phyloP scores from a whole-genome alignment of 2,797 vertebrate species.

The Kryptopterus vitreolus region DNA sequence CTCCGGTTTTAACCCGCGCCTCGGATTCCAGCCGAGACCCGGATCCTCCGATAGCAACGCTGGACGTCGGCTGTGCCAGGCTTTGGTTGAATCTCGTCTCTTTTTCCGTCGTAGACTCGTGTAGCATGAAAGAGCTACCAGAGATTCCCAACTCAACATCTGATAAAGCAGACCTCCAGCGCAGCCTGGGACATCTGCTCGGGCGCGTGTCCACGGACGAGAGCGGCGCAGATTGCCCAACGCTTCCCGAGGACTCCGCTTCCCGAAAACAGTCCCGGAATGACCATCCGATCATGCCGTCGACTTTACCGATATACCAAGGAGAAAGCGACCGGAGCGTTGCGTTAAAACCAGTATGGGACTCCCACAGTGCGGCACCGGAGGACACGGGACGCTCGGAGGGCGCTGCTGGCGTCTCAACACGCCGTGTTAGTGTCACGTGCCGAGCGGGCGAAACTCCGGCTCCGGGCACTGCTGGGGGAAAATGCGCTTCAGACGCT shows the following conservation, averaged over 20 bases:
- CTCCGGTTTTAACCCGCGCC: slow-evolving; percentile 72
- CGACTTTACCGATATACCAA: too few relatives aligned
- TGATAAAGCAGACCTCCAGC: slow-evolving; percentile 73
- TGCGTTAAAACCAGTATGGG: slow-evolving; percentile 34
- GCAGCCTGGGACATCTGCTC: slow-evolving; percentile 69
- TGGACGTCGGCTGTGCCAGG: slow-evolving; percentile 71
- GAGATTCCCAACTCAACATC: slow-evolving; percentile 62
- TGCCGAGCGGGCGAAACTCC: slow-evolving; percentile 76
- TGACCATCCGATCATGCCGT: too few relatives aligned
- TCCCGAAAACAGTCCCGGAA: slow-evolving; percentile 10
- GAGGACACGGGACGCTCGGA: slow-evolving; percentile 69
- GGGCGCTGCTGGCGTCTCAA: slow-evolving; percentile 75
- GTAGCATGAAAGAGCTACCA: slow-evolving; percentile 68
- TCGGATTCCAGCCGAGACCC: slow-evolving; percentile 75
- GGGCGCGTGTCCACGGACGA: slow-evolving; percentile 57
- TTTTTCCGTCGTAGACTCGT: slow-evolving; percentile 69
- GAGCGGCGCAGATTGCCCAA: slow-evolving; percentile 53
- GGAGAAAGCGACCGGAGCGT: slow-evolving; percentile 31
- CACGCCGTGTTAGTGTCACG: slow-evolving; percentile 77
- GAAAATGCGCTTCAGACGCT: slow-evolving; percentile 81
- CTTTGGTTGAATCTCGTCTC: slow-evolving; percentile 77
- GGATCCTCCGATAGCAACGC: slow-evolving; percentile 73
- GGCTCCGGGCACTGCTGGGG: slow-evolving; percentile 81
- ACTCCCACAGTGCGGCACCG: slow-evolving; percentile 52
- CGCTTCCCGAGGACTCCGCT: slow-evolving; percentile 55